A percentile compares a stretch with the other conserved stretches of the same genome.
Evolutionary conservation across 2,113 vertebrate species (phyloP).

Genomic region (Vulpes lagopus): DNA sequence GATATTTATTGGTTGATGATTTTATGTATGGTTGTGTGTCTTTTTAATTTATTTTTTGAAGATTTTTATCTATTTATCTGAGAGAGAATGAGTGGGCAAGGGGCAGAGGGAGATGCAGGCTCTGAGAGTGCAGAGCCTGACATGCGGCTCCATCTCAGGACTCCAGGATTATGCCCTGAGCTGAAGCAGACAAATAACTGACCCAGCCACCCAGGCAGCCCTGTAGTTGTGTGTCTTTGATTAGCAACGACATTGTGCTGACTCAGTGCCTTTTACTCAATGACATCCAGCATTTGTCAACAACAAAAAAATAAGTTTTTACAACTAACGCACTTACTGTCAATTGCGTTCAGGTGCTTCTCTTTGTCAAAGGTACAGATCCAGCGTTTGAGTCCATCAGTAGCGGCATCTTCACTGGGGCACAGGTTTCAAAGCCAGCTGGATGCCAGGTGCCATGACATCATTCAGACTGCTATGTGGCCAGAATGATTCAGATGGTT

Average conservation of each 20-base stretch:
- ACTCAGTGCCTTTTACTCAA: background rate
- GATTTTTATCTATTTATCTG: too few relatives aligned
- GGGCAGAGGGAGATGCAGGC: too few relatives aligned
- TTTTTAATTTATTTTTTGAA: background rate
- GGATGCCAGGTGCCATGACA: background rate
- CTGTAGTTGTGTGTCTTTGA: background rate
- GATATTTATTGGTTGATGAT: background rate
- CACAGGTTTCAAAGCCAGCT: constrained; percentile 36
- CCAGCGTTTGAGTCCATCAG: background rate
- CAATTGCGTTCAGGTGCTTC: background rate
- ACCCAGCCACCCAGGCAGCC: too few relatives aligned
- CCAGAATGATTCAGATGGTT: constrained; percentile 1
- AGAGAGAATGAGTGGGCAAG: too few relatives aligned
- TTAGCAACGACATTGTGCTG: background rate
- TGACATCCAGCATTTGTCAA: background rate
- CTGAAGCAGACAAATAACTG: too few relatives aligned
- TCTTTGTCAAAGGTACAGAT: constrained; percentile 10
- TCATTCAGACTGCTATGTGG: background rate
- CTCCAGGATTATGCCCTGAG: too few relatives aligned
- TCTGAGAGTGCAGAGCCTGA: too few relatives aligned
- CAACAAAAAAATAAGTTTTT: background rate
- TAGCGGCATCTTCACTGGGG: background rate
- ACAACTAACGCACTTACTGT: background rate
- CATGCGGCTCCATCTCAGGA: too few relatives aligned
- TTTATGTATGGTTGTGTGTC: constrained; percentile 7